Evolutionary conservation across 1,140 invertebrate genomes (phyloP), one percentile per base, ranked within the genome.

Genomic region (Wasmannia auropunctata): DNA sequence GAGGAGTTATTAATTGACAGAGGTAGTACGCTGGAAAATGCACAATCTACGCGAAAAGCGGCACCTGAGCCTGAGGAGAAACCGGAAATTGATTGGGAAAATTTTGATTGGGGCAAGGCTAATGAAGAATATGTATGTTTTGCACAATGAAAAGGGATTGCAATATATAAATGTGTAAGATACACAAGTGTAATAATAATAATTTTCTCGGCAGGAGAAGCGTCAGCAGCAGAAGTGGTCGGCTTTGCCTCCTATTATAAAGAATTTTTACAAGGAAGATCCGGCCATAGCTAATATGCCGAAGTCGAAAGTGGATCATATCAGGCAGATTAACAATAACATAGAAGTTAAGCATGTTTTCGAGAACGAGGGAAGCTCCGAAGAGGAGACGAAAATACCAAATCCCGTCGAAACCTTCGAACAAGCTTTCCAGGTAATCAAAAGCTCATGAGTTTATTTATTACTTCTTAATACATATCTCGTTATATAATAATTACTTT

Each of bases 201-300:
- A n/a, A 86, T 77, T 92, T 90, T 89, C 91, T 80, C 87, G 94
- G 83, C 92, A 97, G 95, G 96, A 97, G 77, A 88, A 94, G 83
- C 93, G 91, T 10, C 95, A 96, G 76, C 94, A 95, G 72, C 94
- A 95, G 69, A 96, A 96, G 81, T 97, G 96, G 96, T 95, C 96
- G 2, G 95, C 96, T 83, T 95, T 96, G 25, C 97, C 97, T 1
- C 94, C 96, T 3, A 96, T 99, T 19, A 95, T 96, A 3, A 99
- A 99, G 94, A 95, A 98, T 91, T 98, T 99, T 92, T 99, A 99
- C 91, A 94, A 96, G 87, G 98, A 99, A 96, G 96, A 97, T 92
- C 96, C 96, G 0, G 95, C 95, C 87, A 96, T 99, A 3, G 94
- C 96, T 25, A 95, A 96, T 25, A 97, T 98, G 96, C 92, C 96